These are phyloP conservation scores for Carabus problematicus DNA, from an alignment of 2,888 invertebrate species.

Conservation along the genomic window DNA sequence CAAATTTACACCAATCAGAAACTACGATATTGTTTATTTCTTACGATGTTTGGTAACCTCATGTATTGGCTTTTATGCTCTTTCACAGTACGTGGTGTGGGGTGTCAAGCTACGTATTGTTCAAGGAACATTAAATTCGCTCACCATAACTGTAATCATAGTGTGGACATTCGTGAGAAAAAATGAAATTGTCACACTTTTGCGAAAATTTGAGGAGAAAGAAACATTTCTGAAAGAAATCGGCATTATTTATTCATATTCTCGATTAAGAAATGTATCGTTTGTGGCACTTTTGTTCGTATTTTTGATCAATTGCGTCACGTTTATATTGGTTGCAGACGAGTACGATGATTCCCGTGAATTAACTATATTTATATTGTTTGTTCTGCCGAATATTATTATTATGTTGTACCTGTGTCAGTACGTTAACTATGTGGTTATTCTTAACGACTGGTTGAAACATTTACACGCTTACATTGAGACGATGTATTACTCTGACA, in stretches of 20 bases:
- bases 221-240: slow-evolving; percentile 19
- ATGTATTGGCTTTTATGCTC: not conserved
- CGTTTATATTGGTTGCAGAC: slow-evolving; percentile 4
- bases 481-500: slow-evolving; percentile 16
- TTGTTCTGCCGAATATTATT: slow-evolving; percentile 29
- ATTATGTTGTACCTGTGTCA: slow-evolving; percentile 24
- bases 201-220: slow-evolving; percentile 13
- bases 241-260: slow-evolving; percentile 26
- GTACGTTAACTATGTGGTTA: slow-evolving; percentile 30
- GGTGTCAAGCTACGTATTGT: slow-evolving; percentile 11
- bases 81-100: not conserved
- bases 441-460: slow-evolving; percentile 17
- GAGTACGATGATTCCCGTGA: not conserved
- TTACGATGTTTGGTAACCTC: slow-evolving; percentile 9
- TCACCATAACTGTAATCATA: slow-evolving; percentile 1
- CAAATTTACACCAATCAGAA: slow-evolving; percentile 7
- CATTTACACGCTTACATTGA: slow-evolving; percentile 15
- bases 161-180: slow-evolving; percentile 12
- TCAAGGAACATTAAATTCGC: slow-evolving; percentile 18
- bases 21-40: slow-evolving; percentile 20
- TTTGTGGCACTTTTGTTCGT: slow-evolving; percentile 12
- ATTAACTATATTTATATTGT: slow-evolving; percentile 14
- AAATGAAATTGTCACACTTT: slow-evolving; percentile 14
- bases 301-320: not conserved
- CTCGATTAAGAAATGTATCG: slow-evolving; percentile 5